phyloP scores from a whole-genome alignment of 1,140 invertebrate species.

The Hyphantria cunea region DNA sequence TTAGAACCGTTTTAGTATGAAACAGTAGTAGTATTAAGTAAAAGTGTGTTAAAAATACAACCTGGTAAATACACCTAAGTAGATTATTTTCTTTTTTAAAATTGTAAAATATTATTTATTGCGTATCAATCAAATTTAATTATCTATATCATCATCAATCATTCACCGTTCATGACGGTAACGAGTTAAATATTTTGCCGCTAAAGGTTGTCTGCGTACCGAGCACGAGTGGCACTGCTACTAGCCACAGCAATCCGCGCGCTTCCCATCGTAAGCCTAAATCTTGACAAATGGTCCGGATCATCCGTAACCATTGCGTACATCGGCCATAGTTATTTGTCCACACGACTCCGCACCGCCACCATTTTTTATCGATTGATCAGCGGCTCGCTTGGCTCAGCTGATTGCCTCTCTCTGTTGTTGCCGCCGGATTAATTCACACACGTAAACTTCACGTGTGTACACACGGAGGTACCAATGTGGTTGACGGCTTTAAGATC shows the following conservation, averaged over 20 bases:
- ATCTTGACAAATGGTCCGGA: slow-evolving; percentile 77
- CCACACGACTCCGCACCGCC: slow-evolving; percentile 52
- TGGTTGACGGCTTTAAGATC: slow-evolving; percentile 32
- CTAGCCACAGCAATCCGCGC: slow-evolving; percentile 13
- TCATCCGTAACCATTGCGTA: slow-evolving; percentile 53
- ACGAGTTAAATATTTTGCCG: too few relatives aligned
- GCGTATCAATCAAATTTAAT: too few relatives aligned
- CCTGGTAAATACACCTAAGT: too few relatives aligned
- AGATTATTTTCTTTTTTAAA: too few relatives aligned
- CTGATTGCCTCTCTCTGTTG: slow-evolving; percentile 75
- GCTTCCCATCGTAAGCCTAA: slow-evolving; percentile 48
- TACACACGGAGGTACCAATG: slow-evolving; percentile 9
- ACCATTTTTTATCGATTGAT: slow-evolving; percentile 77
- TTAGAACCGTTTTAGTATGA: slow-evolving; percentile 1
- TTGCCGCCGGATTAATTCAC: slow-evolving; percentile 67
- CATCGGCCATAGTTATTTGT: slow-evolving; percentile 58
- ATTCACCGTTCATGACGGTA: too few relatives aligned
- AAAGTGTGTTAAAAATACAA: too few relatives aligned
- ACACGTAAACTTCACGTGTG: slow-evolving; percentile 21
- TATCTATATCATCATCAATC: too few relatives aligned
- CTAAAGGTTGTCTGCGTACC: slow-evolving; percentile 7
- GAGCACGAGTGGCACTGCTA: background rate
- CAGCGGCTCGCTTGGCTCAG: slow-evolving; percentile 70
- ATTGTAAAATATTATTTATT: too few relatives aligned
- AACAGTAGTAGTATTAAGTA: background rate